A percentile compares a stretch with the other conserved stretches of the same genome.
These are phyloP conservation scores for Cydia fagiglandana DNA, from an alignment of 1,140 invertebrate species.

Conservation along the genomic window DNA sequence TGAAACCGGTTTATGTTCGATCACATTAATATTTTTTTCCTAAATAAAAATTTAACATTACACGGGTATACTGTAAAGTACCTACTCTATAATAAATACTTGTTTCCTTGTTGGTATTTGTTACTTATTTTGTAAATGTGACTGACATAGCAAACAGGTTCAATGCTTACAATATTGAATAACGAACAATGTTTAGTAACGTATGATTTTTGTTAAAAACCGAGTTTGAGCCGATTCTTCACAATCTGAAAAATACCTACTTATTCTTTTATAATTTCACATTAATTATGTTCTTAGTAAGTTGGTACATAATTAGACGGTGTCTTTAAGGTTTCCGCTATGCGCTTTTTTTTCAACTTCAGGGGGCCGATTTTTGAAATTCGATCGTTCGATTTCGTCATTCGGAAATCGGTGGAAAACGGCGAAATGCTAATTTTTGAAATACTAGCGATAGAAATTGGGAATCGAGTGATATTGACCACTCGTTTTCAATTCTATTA, in stretches of 20 bases:
- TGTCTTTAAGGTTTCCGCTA: too few relatives aligned
- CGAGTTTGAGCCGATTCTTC: not conserved
- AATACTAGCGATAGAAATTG: too few relatives aligned
- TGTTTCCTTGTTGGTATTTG: not conserved
- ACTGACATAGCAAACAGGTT: not conserved
- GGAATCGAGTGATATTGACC: too few relatives aligned
- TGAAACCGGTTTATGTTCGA: not conserved
- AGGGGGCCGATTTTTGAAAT: too few relatives aligned
- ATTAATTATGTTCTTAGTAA: too few relatives aligned
- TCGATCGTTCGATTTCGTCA: too few relatives aligned
- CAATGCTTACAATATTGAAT: not conserved
- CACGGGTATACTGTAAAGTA: not conserved
- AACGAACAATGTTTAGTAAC: not conserved
- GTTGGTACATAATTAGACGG: too few relatives aligned
- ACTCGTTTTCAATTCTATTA: too few relatives aligned
- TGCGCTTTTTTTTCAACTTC: too few relatives aligned
- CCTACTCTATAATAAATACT: not conserved
- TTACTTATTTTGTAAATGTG: conserved; percentile 16
- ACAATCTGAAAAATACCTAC: not conserved
- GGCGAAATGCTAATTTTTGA: too few relatives aligned
- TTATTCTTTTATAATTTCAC: too few relatives aligned
- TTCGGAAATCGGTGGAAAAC: too few relatives aligned
- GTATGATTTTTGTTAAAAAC: not conserved
- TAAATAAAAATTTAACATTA: not conserved
- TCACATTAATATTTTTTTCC: not conserved